Conservation (phyloP, 2,797 vertebrate species). For the Pygocentrus nattereri region DNA sequence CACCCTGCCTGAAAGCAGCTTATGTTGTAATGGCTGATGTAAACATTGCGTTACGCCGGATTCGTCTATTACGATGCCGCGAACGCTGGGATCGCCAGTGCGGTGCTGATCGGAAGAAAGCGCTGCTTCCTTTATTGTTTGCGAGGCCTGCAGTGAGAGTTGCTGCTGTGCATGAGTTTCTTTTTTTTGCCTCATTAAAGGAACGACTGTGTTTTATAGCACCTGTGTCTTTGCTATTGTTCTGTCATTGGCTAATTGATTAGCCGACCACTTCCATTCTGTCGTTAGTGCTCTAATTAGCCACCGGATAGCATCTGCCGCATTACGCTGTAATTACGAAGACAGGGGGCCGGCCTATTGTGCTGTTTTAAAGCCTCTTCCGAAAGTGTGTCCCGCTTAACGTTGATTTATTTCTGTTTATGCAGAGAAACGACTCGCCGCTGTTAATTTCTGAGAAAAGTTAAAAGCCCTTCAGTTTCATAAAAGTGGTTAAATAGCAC, state of each 20-base stretch:
- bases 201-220: background rate
- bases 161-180: background rate
- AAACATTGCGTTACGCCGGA: constrained; percentile 63
- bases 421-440: background rate
- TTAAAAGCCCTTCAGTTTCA: constrained; percentile 26
- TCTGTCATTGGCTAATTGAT: constrained; percentile 24
- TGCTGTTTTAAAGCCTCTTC: background rate
- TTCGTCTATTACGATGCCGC: constrained; percentile 65
- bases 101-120: background rate
- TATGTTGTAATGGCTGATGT: constrained; percentile 67
- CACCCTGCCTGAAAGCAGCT: constrained; percentile 74
- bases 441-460: background rate
- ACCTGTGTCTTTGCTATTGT: constrained; percentile 5
- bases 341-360: background rate
- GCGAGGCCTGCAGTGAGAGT: background rate
- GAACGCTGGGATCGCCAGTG: constrained; percentile 2
- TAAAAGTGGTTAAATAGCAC: constrained; percentile 14
- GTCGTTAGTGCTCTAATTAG: background rate
- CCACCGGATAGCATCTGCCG: background rate
- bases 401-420: constrained; percentile 2
- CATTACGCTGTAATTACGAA: background rate
- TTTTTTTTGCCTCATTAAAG: background rate
- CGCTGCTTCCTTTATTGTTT: constrained; percentile 1
- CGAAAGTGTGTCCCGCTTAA: background rate
- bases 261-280: background rate